Evolutionary conservation across 2,797 vertebrate genomes (phyloP), one percentile per base, ranked within the genome.

Genomic region (Urocyon cinereoargenteus): DNA sequence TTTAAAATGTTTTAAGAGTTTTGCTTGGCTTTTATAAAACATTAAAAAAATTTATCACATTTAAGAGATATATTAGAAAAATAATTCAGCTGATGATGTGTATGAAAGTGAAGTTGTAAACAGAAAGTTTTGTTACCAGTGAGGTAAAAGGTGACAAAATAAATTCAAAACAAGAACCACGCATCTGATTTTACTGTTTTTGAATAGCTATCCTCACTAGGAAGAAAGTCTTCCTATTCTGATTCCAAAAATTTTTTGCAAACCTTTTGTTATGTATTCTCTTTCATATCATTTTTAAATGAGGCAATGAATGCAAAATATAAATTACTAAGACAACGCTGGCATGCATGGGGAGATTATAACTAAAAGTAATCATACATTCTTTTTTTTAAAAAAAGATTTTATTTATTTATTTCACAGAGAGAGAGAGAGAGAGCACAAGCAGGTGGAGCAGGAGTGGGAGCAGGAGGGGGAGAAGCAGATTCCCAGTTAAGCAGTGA

Each of bases 31-130:
- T 88, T 70, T 81, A 88, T 16, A 57, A 49, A 92, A 64, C 49
- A 57, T 75, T 19, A 66, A 75, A 61, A 53, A 31, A 75, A 85
- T 11, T 51, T 72, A 85, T n/a, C 49, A n/a, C 22, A 12, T 49
- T 92, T 14, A 79, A 40, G 81, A 91, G 77, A 66, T 66, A 96
- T 6, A 86, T 19, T 19, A 94, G 49, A 72, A 94, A 92, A 88
- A 79, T 95, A 88, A 92, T 53, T 92, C 70, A 81, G 55, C 49
- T 81, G 26, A 73, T 13, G n/a, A 75, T 53, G 36, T 53, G 2
- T 72, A 51, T 45, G 64, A 92, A 92, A 85, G 16, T 45, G 26
- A 92, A 85, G 45, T n/a, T 34, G 2, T 92, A 79, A 73, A 31
- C 6, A 79, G 55, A 64, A 85, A 64, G 49, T 78, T 88, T 84